Base-by-base conservation (phyloP, 64 coral and sea anemone genomes). In the Orbicella faveolata region DNA sequence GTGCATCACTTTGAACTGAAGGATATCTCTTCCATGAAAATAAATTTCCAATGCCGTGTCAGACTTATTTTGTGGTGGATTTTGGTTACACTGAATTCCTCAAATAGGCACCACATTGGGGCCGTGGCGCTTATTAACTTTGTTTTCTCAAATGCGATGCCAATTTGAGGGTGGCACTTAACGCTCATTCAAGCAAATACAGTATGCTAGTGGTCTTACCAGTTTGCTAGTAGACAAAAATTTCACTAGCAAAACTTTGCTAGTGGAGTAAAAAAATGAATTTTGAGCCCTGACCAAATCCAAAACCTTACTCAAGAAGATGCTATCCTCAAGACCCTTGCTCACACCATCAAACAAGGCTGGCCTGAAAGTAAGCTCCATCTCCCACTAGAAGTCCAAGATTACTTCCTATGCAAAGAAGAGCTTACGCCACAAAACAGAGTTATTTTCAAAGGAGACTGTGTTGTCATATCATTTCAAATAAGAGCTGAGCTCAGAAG, bases 381-480 rank as follows among this genome's bases (percentile, higher is more conserved):
- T n/a, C 62, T 90, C 35, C 36, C 20, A 34, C 14, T 14, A 21
- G 30, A 61, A 21, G 8, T 67, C 15, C 61, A 63, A 69, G 34
- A 87, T 59, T 79, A 79, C 36, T 92, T 92, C 21, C 20, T 76
- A 15, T 88, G 88, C 53, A 41, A 73, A 61, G 89, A 84, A 21
- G 77, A 72, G 14, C 68, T 41, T 84, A 75, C 41, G 0, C 20
- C 84, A 15, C 74, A 92, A 35, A 90, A 90, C 68, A 78, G 78
- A 48, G 30, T 90, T 34, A 59, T 81, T 15, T 90, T 90, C 62
- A 90, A 90, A 61, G 86, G 91, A 25, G 77, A 93, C 78, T 30
- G 66, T 62, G 23, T 87, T 10, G 91, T 82, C 14, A 39, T 88
- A 52, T 77, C 77, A 0, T 19, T 53, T 20, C 36, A 62, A 63